Conservation (phyloP, 2,888 invertebrate species). For the Empis livida region DNA sequence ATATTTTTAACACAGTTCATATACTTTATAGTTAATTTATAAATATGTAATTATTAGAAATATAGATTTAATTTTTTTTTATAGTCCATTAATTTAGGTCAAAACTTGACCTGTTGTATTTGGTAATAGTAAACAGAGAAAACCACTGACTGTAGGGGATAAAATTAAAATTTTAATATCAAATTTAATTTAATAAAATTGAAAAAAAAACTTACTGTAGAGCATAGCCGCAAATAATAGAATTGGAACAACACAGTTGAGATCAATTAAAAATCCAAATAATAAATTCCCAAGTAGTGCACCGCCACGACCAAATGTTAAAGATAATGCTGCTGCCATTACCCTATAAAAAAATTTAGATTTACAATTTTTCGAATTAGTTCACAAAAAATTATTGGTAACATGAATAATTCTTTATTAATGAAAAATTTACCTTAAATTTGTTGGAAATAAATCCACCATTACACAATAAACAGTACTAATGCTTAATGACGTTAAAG, state of each 20-base stretch:
- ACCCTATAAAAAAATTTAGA: conserved; percentile 40
- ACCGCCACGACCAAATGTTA: conserved; percentile 66
- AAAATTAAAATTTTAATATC: conserved; percentile 2
- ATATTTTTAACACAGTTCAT: too few species aligned
- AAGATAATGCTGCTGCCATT: conserved; percentile 67
- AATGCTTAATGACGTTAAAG: conserved; percentile 64
- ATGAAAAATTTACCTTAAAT: conserved; percentile 52
- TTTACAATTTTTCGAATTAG: not conserved
- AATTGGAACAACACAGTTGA: conserved; percentile 64
- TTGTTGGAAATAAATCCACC: conserved; percentile 71
- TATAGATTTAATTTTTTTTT: too few species aligned
- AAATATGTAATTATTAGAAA: too few species aligned
- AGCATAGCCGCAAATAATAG: conserved; percentile 59
- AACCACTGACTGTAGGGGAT: conserved; percentile 51
- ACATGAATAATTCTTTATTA: too few species aligned
- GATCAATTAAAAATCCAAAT: conserved; percentile 67
- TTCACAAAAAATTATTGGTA: too few species aligned
- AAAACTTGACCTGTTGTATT: conserved; percentile 61
- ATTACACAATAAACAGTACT: conserved; percentile 69
- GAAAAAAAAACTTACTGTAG: conserved; percentile 46
- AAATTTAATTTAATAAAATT: conserved; percentile 3
- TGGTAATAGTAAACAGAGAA: conserved; percentile 61
- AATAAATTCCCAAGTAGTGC: conserved; percentile 62
- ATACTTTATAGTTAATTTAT: too few species aligned
- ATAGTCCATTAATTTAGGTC: conserved; percentile 22